Conservation (phyloP, 2,113 vertebrate species). For the Eclectus roratus region DNA sequence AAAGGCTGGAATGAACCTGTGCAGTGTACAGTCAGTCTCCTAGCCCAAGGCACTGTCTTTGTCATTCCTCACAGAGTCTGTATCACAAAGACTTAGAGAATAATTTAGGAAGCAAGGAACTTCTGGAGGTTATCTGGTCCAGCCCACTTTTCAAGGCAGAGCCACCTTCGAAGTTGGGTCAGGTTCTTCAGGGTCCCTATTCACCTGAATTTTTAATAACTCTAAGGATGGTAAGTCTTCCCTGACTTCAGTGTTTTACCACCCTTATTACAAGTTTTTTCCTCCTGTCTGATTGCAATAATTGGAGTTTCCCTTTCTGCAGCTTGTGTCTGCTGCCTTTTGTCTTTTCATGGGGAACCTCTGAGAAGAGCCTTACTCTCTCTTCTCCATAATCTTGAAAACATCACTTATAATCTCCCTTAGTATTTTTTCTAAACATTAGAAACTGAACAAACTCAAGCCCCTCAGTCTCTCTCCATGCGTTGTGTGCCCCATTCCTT, state of each 20-base stretch:
- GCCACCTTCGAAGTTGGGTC: neutral
- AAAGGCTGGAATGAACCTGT: neutral
- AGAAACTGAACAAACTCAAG: neutral
- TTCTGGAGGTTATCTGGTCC: neutral
- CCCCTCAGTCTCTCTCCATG: neutral
- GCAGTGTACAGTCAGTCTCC: neutral
- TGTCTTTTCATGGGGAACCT: neutral
- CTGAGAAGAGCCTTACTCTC: neutral
- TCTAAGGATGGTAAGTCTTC: neutral
- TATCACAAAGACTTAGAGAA: neutral
- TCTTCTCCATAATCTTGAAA: neutral
- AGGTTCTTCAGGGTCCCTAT: neutral
- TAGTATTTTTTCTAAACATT: neutral
- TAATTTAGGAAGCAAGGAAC: neutral
- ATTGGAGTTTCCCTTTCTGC: neutral
- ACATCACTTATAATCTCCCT: neutral
- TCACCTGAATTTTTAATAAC: neutral
- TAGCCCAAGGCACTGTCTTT: conserved; percentile 42
- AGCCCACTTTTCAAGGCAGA: neutral
- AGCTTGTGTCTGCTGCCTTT: neutral
- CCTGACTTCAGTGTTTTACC: neutral
- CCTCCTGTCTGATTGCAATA: neutral
- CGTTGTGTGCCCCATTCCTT: accelerated
- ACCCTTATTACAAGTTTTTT: neutral
- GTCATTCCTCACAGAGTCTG: neutral